Percentiles rank a stretch among this genome's conserved stretches.
phyloP scores from a whole-genome alignment of 1,140 invertebrate species.

The Bradynema listronoti region DNA sequence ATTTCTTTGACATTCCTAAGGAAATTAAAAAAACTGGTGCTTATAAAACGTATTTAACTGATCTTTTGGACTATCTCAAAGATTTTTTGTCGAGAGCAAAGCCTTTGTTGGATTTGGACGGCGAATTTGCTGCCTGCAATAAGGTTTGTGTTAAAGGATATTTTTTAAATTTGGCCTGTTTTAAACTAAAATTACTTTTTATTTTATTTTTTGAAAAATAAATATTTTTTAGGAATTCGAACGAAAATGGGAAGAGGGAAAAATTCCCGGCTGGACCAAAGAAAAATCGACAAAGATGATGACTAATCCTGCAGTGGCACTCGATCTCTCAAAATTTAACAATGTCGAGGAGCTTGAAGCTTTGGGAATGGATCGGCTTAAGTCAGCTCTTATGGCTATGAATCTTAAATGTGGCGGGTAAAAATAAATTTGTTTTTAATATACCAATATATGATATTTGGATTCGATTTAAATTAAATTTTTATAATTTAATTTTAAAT shows the following conservation, averaged over 20 bases:
- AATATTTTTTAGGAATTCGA: conserved; percentile 70
- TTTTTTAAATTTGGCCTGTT: conserved; percentile 52
- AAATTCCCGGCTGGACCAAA: conserved; percentile 84
- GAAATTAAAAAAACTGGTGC: conserved; percentile 54
- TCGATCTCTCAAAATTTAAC: conserved; percentile 86
- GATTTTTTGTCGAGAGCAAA: conserved; percentile 78
- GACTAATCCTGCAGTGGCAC: conserved; percentile 79
- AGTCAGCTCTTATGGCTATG: conserved; percentile 91
- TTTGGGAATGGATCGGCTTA: conserved; percentile 88
- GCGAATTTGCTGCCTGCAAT: conserved; percentile 52
- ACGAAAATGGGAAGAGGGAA: conserved; percentile 77
- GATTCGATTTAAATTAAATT: not conserved
- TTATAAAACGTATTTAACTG: conserved; percentile 68
- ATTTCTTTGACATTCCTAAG: conserved; percentile 88
- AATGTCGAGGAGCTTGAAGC: conserved; percentile 92
- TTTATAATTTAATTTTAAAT: not conserved
- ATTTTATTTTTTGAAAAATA: not conserved
- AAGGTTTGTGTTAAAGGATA: conserved; percentile 11
- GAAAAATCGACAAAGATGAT: conserved; percentile 89
- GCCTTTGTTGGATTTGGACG: conserved; percentile 78
- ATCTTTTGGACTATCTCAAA: conserved; percentile 77
- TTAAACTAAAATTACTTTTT: not conserved
- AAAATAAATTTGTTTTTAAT: conserved; percentile 37
- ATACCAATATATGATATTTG: too few relatives aligned
- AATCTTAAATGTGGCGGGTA: conserved; percentile 94